phyloP scores from a whole-genome alignment of 2,113 vertebrate genomes.

The Cisticola juncidis region DNA sequence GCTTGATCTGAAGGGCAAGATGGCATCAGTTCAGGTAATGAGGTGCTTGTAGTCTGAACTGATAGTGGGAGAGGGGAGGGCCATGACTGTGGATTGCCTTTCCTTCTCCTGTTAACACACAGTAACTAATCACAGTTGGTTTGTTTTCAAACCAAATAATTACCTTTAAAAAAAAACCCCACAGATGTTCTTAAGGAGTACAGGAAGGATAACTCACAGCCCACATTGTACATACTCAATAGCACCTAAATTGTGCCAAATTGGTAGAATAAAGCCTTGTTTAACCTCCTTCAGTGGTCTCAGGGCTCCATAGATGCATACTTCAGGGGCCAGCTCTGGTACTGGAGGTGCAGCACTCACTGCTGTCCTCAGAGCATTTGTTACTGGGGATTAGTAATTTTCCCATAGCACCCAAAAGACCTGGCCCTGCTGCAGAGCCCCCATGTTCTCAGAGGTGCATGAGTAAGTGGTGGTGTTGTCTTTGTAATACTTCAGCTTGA shows the following conservation, averaged over 20 bases:
- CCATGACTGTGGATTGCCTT: not conserved
- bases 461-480: not conserved
- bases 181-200: not conserved
- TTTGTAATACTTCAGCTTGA: not conserved
- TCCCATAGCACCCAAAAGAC: not conserved
- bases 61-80: not conserved
- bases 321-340: not conserved
- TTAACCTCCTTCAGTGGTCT: not conserved
- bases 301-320: not conserved
- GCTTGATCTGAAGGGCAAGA: not conserved
- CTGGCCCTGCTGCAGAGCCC: not conserved
- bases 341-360: not conserved
- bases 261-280: not conserved
- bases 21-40: not conserved
- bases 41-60: not conserved
- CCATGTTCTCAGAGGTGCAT: not conserved
- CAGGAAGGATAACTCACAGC: not conserved
- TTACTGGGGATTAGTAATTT: not conserved
- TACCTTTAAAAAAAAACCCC: rapidly evolving
- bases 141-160: not conserved
- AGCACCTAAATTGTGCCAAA: not conserved
- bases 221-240: not conserved
- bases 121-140: not conserved
- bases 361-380: not conserved
- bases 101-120: not conserved